These are phyloP conservation scores for Philantomba maxwellii DNA, from an alignment of 2,113 vertebrate species.

Conservation along the genomic window DNA sequence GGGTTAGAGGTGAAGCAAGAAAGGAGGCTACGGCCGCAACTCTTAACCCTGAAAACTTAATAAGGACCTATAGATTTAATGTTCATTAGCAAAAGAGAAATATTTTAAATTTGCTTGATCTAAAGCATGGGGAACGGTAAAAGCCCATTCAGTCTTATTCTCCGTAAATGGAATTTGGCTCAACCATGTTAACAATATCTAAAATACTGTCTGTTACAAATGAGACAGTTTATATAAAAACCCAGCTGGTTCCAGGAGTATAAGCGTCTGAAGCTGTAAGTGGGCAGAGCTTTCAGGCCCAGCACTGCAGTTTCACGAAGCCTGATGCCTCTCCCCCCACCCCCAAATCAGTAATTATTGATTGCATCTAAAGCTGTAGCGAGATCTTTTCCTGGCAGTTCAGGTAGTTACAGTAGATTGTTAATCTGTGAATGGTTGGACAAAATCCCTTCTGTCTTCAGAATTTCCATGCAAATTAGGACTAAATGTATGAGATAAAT, in stretches of 20 bases:
- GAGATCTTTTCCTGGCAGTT: conserved; percentile 74
- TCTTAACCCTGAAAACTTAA: not conserved
- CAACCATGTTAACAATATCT: not conserved
- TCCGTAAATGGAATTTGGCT: conserved; percentile 6
- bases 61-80: conserved; percentile 13
- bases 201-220: conserved; percentile 32
- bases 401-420: conserved; percentile 76
- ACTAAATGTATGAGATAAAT: conserved; percentile 74
- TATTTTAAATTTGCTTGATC: conserved; percentile 8
- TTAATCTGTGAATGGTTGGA: conserved; percentile 76
- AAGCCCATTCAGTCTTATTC: not conserved
- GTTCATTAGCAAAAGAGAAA: conserved; percentile 22
- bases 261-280: not conserved
- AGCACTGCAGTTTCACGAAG: not conserved
- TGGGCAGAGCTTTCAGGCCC: not conserved
- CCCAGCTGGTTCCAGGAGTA: not conserved
- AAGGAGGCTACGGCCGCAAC: not conserved
- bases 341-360: conserved; percentile 53
- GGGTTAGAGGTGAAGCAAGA: not conserved
- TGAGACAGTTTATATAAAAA: not conserved
- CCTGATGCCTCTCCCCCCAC: not conserved
- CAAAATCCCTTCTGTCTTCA: conserved; percentile 66
- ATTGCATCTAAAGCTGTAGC: conserved; percentile 68
- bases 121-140: conserved; percentile 10
- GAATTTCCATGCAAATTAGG: conserved; percentile 75